Base-by-base conservation (phyloP, 2,888 invertebrate genomes). In the Amphipoea oculea region DNA sequence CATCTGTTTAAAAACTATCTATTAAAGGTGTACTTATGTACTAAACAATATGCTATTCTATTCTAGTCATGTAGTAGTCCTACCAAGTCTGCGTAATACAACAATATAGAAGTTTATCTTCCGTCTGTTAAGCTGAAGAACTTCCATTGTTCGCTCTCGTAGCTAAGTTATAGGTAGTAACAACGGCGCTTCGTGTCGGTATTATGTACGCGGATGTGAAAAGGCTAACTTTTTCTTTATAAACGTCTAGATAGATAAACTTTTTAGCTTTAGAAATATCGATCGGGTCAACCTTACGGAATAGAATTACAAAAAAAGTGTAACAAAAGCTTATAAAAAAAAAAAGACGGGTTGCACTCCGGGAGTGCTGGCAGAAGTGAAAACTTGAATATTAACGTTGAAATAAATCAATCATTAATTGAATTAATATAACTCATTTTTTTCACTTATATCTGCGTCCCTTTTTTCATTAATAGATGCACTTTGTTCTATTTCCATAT, bases 101-200 rank as follows among this genome's bases (percentile, higher is more conserved):
- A 73, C 65, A 51, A 20, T 51, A 45, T 42, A 60, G 51, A 81
- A 81, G 75, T 66, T 81, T 82, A 75, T 82, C 79, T 78, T 72
- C 36, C 36, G 48, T 62, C 73, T 80, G 79, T 86, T 86, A 71
- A 82, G 76, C 63, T 71, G 67, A 70, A 74, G 62, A 82, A 78
- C 73, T 83, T 83, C 6, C 51, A 85, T 60, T 62, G 81, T 62
- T 80, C 51, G 77, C 60, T 69, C 66, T 73, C 42, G 14, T 23
- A 73, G 60, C 51, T 72, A 74, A 67, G 60, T 70, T 76, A 65
- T 42, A n/a, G 11, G 11, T 17, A 29, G 14, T 81, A 72, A 75
- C 36, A 57, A 45, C 36, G 11, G 23, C 29, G 48, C 63, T 74
- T 74, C 54, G 60, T 66, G 62, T 40, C 9, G 45, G 72, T 82